Evolutionary conservation across 2,797 vertebrate species (phyloP).

Genomic region (Micrastur ruficollis): DNA sequence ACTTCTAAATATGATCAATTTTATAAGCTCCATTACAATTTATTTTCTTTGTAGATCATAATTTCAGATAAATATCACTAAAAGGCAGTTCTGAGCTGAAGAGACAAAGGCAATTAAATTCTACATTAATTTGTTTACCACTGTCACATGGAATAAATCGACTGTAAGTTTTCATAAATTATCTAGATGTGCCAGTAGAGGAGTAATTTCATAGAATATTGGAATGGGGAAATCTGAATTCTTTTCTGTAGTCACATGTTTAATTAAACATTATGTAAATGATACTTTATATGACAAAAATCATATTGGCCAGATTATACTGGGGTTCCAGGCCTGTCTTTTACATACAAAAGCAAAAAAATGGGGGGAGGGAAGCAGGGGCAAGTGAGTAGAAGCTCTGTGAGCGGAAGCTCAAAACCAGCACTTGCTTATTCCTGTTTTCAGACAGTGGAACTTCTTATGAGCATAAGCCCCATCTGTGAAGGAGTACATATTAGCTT

Average conservation of each 20-base stretch:
- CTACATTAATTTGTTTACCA: slow-evolving; percentile 40
- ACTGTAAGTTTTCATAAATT: neutral
- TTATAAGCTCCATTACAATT: neutral
- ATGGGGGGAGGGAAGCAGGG: neutral
- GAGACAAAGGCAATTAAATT: slow-evolving; percentile 56
- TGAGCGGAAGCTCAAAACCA: neutral
- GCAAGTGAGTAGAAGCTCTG: neutral
- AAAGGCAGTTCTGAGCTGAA: neutral
- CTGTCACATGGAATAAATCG: neutral
- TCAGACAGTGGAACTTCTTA: neutral
- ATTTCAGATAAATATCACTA: slow-evolving; percentile 38
- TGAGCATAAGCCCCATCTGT: neutral
- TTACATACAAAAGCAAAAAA: neutral
- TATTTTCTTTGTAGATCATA: slow-evolving; percentile 23
- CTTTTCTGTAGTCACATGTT: neutral
- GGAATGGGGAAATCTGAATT: neutral
- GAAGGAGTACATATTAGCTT: neutral
- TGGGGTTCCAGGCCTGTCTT: neutral
- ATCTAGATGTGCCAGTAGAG: neutral
- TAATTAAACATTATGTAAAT: neutral
- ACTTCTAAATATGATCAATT: neutral
- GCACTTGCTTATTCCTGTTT: neutral
- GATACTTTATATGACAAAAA: neutral
- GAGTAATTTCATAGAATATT: neutral
- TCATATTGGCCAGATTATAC: neutral